Conservation (phyloP, 2,888 invertebrate species). For the Himalopsyche anomala region DNA sequence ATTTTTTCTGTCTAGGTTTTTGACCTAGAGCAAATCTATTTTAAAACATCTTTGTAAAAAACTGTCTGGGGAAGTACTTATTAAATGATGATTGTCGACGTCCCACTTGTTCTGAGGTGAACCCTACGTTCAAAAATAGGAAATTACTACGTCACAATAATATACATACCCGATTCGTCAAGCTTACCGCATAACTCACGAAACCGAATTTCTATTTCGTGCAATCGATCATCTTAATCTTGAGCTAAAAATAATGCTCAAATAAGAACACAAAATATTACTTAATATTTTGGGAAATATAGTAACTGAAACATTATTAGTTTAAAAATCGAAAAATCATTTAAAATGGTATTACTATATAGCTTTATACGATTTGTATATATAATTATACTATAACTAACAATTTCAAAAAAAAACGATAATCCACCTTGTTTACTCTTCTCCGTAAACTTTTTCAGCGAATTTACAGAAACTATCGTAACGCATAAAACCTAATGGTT, state of each 20-base stretch:
- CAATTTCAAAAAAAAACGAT: too few relatives aligned
- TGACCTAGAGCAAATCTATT: conserved; percentile 65
- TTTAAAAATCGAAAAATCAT: not conserved
- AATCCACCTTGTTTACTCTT: too few relatives aligned
- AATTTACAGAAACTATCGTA: too few relatives aligned
- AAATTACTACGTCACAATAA: conserved; percentile 38
- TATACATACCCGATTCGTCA: conserved; percentile 35
- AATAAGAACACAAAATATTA: conserved; percentile 2
- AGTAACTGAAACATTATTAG: conserved; percentile 20
- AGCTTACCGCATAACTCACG: conserved; percentile 13
- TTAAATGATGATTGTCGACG: conserved; percentile 39
- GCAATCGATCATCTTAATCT: conserved; percentile 37
- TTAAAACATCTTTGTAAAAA: conserved; percentile 61
- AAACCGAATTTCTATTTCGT: not conserved
- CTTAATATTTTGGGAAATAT: not conserved
- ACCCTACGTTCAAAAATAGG: conserved; percentile 47
- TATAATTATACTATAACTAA: too few relatives aligned
- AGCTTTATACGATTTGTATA: not conserved
- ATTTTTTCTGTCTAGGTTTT: conserved; percentile 59
- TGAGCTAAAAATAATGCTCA: not conserved
- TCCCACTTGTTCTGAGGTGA: conserved; percentile 51
- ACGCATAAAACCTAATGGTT: too few relatives aligned
- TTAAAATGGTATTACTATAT: not conserved
- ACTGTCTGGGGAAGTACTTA: conserved; percentile 64
- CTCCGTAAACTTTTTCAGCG: too few relatives aligned